phyloP scores from a whole-genome alignment of 37 sponge, comb jelly and placozoan species.

The Corticium candelabrum region DNA sequence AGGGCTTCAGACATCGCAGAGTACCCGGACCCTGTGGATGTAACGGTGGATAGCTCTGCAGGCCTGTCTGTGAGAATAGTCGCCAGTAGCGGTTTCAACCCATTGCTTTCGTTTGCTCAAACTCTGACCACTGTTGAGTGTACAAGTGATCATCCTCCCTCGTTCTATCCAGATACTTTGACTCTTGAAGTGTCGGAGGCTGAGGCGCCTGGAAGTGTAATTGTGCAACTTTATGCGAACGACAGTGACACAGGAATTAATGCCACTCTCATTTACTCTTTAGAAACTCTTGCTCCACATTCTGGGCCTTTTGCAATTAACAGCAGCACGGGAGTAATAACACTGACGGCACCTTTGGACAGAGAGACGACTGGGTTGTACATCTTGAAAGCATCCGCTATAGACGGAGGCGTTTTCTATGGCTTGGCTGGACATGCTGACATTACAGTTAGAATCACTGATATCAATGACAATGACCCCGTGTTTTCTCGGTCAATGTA shows the following conservation, averaged over 20 bases:
- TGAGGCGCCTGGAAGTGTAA: neutral
- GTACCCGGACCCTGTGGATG: no score
- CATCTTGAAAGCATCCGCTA: neutral
- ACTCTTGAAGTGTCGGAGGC: neutral
- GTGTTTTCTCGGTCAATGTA: neutral
- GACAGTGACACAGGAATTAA: neutral
- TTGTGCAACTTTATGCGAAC: neutral
- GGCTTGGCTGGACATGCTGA: neutral
- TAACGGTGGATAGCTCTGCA: no score
- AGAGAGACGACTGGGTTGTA: neutral
- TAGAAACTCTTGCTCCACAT: neutral
- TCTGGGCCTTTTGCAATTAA: neutral
- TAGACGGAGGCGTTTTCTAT: neutral
- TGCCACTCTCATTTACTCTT: neutral
- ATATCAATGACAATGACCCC: slow-evolving; percentile 5
- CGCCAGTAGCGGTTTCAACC: neutral
- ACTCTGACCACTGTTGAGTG: slow-evolving; percentile 1
- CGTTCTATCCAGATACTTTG: neutral
- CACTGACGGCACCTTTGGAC: neutral
- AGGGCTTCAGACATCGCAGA: no score
- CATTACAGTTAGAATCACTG: neutral
- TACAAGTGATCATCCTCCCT: neutral
- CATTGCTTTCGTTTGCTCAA: neutral
- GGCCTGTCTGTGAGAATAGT: neutral
- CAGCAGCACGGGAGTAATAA: neutral